Percentiles rank a stretch among this genome's conserved stretches.
phyloP scores from a whole-genome alignment of 2,797 vertebrate genomes.

The Fistularia commersonii region DNA sequence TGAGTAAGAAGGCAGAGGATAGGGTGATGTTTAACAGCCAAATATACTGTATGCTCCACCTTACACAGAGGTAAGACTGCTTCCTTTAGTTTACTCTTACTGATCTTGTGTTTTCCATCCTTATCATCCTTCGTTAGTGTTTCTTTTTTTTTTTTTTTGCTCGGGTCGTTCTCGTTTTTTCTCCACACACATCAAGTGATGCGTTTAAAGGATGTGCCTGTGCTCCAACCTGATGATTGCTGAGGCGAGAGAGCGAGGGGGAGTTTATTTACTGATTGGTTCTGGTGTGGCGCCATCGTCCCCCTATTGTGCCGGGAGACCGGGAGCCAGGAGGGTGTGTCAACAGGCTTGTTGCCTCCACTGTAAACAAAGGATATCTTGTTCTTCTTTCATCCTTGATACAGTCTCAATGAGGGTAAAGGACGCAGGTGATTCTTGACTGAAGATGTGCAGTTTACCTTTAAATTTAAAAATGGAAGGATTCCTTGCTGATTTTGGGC shows the following conservation, averaged over 20 bases:
- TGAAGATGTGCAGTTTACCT: not conserved
- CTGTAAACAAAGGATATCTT: slow-evolving; percentile 61
- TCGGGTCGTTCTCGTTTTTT: slow-evolving; percentile 18
- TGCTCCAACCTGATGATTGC: slow-evolving; percentile 36
- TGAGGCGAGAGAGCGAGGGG: slow-evolving; percentile 12
- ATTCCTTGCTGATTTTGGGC: no score
- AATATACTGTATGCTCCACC: slow-evolving; percentile 18
- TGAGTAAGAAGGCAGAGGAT: slow-evolving; percentile 26
- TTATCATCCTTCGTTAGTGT: slow-evolving; percentile 5
- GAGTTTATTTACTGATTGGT: slow-evolving; percentile 57
- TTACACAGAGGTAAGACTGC: slow-evolving; percentile 52
- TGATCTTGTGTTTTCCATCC: not conserved
- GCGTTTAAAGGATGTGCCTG: slow-evolving; percentile 16
- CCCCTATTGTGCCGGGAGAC: slow-evolving; percentile 53
- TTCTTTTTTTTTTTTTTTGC: not conserved
- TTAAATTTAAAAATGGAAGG: no score
- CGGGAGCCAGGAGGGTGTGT: slow-evolving; percentile 63
- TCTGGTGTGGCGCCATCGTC: slow-evolving; percentile 27
- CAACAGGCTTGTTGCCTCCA: slow-evolving; percentile 49
- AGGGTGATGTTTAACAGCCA: slow-evolving; percentile 18
- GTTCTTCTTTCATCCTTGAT: not conserved
- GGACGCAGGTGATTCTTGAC: slow-evolving; percentile 6
- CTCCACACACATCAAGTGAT: not conserved
- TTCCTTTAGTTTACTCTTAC: not conserved
- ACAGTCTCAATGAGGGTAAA: not conserved